These are phyloP conservation scores for Nilaparvata lugens DNA, from an alignment of 1,140 invertebrate genomes.

Conservation along the genomic window DNA sequence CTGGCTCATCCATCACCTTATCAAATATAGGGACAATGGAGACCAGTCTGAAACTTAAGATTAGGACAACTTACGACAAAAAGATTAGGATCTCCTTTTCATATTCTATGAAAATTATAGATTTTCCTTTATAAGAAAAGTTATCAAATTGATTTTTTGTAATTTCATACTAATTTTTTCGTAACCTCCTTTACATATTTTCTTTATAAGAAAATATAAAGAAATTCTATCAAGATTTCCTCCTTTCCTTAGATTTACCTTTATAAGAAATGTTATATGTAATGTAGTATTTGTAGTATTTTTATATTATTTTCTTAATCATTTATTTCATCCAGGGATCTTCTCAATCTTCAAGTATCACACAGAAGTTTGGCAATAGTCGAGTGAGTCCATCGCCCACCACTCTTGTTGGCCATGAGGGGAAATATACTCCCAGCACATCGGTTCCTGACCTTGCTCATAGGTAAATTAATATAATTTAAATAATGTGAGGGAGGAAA, in stretches of 20 bases:
- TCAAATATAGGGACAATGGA: too few relatives aligned
- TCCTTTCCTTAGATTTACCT: not conserved
- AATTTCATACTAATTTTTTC: not conserved
- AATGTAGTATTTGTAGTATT: too few relatives aligned
- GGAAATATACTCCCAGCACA: slow-evolving; percentile 69
- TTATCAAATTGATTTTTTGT: not conserved
- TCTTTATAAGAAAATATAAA: not conserved
- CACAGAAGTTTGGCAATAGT: slow-evolving; percentile 66
- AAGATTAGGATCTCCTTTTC: too few relatives aligned
- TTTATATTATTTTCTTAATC: not conserved
- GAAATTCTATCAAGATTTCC: not conserved
- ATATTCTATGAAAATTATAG: too few relatives aligned
- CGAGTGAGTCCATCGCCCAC: slow-evolving; percentile 50
- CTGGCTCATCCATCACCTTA: too few relatives aligned
- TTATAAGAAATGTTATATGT: not conserved
- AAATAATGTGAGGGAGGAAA: too few relatives aligned
- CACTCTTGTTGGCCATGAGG: slow-evolving; percentile 60
- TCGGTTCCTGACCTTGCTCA: slow-evolving; percentile 64
- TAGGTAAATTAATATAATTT: slow-evolving; percentile 39
- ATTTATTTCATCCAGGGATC: slow-evolving; percentile 17
- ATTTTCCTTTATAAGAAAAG: too few relatives aligned
- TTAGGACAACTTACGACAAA: too few relatives aligned
- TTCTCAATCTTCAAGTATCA: slow-evolving; percentile 40
- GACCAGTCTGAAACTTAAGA: too few relatives aligned
- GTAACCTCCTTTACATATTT: not conserved